These are phyloP conservation scores for Uropsilus gracilis DNA, from an alignment of 2,113 vertebrate species.

Conservation along the genomic window DNA sequence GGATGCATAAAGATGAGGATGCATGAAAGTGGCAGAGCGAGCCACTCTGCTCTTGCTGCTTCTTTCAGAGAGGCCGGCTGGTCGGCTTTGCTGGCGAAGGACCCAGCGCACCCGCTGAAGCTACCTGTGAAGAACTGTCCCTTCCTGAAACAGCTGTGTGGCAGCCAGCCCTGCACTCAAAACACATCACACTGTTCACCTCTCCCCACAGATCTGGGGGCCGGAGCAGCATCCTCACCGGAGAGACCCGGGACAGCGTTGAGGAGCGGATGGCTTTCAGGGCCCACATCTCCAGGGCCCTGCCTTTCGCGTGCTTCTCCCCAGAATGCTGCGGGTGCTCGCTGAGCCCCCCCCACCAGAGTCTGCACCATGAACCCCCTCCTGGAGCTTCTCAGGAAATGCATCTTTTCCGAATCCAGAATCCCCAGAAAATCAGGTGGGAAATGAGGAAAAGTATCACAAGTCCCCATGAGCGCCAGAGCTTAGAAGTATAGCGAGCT, in stretches of 20 bases:
- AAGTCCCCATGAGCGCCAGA: background rate
- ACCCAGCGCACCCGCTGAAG: background rate
- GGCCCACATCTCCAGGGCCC: background rate
- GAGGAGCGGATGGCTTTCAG: background rate
- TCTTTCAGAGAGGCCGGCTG: background rate
- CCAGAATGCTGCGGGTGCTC: background rate
- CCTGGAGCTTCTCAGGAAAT: slow-evolving; percentile 7
- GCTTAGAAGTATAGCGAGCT: background rate
- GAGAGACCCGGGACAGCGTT: background rate
- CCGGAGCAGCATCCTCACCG: no score
- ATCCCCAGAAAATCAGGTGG: slow-evolving; percentile 5
- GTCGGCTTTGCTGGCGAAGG: background rate
- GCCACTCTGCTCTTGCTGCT: background rate
- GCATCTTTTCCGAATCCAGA: background rate
- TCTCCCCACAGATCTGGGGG: background rate
- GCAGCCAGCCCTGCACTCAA: background rate
- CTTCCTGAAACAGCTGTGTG: background rate
- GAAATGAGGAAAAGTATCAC: background rate
- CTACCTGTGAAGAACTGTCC: background rate
- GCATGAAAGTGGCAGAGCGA: no score
- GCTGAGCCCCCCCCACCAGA: background rate
- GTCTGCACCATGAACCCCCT: background rate
- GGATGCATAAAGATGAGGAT: no score
- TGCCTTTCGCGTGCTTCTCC: background rate
- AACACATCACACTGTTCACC: background rate